phyloP scores from a whole-genome alignment of 1,140 invertebrate species.

The Oryctes rhinoceros region DNA sequence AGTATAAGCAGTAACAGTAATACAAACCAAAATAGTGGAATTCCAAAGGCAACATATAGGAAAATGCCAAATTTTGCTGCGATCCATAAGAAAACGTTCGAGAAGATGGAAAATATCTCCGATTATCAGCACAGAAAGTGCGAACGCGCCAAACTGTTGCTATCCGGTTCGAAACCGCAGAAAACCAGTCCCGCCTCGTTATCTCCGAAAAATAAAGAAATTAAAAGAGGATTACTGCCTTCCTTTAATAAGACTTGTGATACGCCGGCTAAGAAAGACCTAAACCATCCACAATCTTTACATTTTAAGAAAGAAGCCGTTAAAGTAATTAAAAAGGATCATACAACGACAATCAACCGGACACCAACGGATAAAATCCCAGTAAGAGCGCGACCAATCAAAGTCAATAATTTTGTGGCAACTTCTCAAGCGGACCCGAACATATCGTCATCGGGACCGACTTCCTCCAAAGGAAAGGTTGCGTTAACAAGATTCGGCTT shows the following conservation, averaged over 20 bases:
- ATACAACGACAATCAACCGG: too few relatives aligned
- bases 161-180: neutral
- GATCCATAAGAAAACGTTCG: conserved; percentile 12
- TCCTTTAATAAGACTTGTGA: conserved; percentile 5
- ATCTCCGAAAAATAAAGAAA: neutral
- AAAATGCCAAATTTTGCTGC: conserved; percentile 31
- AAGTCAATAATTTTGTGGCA: too few relatives aligned
- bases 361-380: too few relatives aligned
- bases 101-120: conserved; percentile 35
- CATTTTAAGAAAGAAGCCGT: too few relatives aligned
- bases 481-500: conserved; percentile 15
- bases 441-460: neutral
- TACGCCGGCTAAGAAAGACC: neutral
- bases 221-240: conserved; percentile 10
- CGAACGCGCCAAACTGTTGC: conserved; percentile 9
- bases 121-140: neutral
- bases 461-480: neutral
- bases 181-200: neutral
- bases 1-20: neutral
- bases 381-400: too few relatives aligned
- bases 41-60: neutral
- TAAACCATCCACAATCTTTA: too few relatives aligned
- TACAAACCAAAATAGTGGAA: neutral
- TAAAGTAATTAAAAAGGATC: too few relatives aligned
- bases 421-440: too few relatives aligned